Evolutionary conservation across 2,797 vertebrate genomes (phyloP).

Genomic region (Phalloptychus januarius): DNA sequence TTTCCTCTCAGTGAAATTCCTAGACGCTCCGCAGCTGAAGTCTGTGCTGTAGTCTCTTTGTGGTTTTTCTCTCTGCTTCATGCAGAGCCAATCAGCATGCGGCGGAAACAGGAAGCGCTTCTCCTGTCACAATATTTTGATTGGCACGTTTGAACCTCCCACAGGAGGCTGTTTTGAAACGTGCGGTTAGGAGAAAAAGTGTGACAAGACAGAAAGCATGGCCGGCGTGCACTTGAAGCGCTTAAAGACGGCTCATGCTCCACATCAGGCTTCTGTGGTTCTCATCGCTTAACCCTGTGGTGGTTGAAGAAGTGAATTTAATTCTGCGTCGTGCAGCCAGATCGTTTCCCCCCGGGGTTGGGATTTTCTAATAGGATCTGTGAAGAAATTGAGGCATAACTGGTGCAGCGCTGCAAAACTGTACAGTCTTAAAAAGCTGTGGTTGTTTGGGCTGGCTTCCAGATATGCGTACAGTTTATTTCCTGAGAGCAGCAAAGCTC

Average conservation of each 20-base stretch:
- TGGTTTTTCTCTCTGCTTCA: not conserved
- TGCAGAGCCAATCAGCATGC: not conserved
- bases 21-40: not conserved
- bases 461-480: not conserved
- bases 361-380: not conserved
- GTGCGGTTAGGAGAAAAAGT: constrained; percentile 37
- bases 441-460: not conserved
- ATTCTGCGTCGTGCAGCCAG: not conserved
- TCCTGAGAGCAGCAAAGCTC: not conserved
- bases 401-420: not conserved
- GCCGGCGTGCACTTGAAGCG: constrained; percentile 19
- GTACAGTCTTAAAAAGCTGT: not conserved
- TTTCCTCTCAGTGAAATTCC: not conserved
- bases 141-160: constrained; percentile 45
- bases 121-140: constrained; percentile 57
- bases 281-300: not conserved
- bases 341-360: not conserved
- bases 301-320: not conserved
- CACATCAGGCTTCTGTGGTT: not conserved
- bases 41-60: not conserved
- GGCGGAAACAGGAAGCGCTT: constrained; percentile 36
- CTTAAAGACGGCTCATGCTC: constrained; percentile 17
- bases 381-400: not conserved
- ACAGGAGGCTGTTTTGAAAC: constrained; percentile 60
- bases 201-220: constrained; percentile 36